phyloP scores from a whole-genome alignment of 1,140 invertebrate genomes.

The Leguminivora glycinivorella region DNA sequence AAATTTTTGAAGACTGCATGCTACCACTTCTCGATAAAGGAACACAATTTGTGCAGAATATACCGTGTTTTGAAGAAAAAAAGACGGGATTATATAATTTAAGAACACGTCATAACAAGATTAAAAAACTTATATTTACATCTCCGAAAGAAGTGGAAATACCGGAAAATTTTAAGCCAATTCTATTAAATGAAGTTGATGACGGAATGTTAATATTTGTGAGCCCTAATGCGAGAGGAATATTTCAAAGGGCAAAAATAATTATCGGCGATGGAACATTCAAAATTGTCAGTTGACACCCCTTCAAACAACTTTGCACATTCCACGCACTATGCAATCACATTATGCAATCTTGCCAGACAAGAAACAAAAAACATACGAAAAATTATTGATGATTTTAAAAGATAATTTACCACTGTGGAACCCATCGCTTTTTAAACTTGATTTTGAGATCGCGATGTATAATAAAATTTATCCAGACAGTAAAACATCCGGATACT shows the following conservation, averaged over 20 bases:
- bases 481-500: neutral
- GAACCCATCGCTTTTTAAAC: neutral
- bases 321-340: neutral
- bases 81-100: conserved; percentile 17
- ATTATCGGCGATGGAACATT: neutral
- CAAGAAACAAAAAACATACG: conserved; percentile 11
- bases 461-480: neutral
- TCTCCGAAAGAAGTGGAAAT: conserved; percentile 1
- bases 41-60: conserved; percentile 10
- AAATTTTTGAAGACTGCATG: conserved; percentile 15
- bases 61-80: conserved; percentile 13
- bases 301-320: conserved; percentile 3
- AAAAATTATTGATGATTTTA: conserved; percentile 16
- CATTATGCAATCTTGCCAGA: conserved; percentile 11
- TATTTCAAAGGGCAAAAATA: conserved; percentile 13
- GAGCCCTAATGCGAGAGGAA: conserved; percentile 4
- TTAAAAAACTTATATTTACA: conserved; percentile 7
- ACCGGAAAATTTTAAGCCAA: neutral
- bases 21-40: neutral
- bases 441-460: neutral
- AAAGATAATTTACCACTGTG: neutral
- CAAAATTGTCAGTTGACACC: conserved; percentile 7
- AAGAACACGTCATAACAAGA: conserved; percentile 11
- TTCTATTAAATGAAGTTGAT: conserved; percentile 7
- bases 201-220: conserved; percentile 4